Evolutionary conservation across 2,888 invertebrate genomes (phyloP), one percentile per base, ranked within the genome.

Genomic region (Pristionchus mayeri): DNA sequence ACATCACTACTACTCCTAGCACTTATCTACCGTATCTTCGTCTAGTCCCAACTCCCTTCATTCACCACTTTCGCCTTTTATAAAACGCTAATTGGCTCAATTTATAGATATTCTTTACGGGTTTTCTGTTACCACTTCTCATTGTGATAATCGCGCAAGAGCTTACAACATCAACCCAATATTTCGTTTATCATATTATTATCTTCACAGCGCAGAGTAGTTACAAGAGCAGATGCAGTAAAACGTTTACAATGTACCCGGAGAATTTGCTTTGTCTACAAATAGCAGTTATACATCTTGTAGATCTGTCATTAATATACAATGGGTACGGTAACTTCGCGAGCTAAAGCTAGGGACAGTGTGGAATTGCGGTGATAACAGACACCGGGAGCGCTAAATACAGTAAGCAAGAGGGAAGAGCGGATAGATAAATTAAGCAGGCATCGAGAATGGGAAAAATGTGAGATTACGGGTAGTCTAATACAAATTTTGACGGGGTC

Each of bases 221-320:
- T 40, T 24, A 63, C 34, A 44, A 44, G 34, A 71, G 18, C 13
- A 63, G 57, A 63, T 34, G 24, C 6, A 71, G n/a, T 11, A 71
- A 44, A 30, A 71, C n/a, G n/a, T n/a, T n/a, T n/a, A n/a, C n/a
- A n/a, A 40, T n/a, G 13, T 7, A 71, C 71, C 71, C 71, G n/a
- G 71, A 54, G n/a, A 71, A n/a, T 71, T 37, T 13, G 24, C n/a
- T 21, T 44, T 21, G 7, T 40, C 71, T 40, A 71, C 71, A 71
- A 71, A 71, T 44, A 40, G 71, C 71, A 44, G 24, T 18, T 71
- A 71, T 44, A 44, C 71, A 71, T 71, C 63, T 71, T 37, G 71
- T 18, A 71, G 71, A 71, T 40, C 71, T 9, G 30, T 18, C 30
- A 60, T 71, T 71, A 40, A 37, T 34, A 67, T 71, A 44, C 40